Evolutionary conservation across 2,888 invertebrate genomes (phyloP).

Genomic region (Nasonovia ribisnigri): DNA sequence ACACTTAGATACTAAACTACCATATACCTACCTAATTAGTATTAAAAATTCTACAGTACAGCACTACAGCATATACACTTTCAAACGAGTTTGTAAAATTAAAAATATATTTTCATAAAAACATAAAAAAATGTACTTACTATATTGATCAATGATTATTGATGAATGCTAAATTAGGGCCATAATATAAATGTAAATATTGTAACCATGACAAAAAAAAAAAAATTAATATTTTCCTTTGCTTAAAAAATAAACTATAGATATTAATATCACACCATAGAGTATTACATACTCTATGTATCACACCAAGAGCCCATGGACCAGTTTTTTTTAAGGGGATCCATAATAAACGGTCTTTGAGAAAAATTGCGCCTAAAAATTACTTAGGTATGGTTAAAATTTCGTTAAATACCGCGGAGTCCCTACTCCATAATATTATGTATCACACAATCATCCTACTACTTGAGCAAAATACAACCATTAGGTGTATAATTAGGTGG

Average conservation of each 20-base stretch:
- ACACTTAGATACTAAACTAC: not conserved
- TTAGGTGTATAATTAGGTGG: too few species aligned
- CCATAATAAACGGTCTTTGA: too few species aligned
- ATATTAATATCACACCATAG: too few species aligned
- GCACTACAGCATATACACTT: not conserved
- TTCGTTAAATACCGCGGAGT: too few species aligned
- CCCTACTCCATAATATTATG: too few species aligned
- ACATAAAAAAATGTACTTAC: not conserved
- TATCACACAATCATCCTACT: too few species aligned
- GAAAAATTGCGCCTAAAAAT: too few species aligned
- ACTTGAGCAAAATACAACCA: too few species aligned
- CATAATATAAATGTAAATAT: not conserved
- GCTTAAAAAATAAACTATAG: not conserved
- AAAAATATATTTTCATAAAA: not conserved
- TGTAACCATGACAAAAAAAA: not conserved
- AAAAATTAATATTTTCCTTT: not conserved
- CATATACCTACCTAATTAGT: not conserved
- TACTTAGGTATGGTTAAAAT: too few species aligned
- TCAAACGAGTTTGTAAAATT: not conserved
- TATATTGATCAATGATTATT: not conserved
- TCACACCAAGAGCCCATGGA: too few species aligned
- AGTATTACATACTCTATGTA: too few species aligned
- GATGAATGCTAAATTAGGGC: not conserved
- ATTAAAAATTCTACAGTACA: not conserved
- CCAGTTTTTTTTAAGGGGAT: not conserved